Evolutionary conservation across 2,113 vertebrate species (phyloP), one percentile per base, ranked within the genome.

Genomic region (Anolis sagrei): DNA sequence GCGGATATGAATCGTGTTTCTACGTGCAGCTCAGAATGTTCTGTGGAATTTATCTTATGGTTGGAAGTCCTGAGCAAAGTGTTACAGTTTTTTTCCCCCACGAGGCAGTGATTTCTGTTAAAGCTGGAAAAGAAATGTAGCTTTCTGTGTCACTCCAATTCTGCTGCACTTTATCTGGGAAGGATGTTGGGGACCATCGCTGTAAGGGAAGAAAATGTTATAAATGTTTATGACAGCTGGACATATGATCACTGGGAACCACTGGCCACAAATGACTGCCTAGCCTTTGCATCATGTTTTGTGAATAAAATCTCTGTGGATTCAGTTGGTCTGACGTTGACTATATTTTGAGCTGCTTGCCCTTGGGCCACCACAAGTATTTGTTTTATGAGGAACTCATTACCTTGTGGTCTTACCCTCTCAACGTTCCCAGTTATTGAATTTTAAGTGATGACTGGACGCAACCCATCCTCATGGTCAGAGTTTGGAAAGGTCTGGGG

Each of bases 221-320:
- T 88, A 79, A 34, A 75, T 83, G 82, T 92, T 93, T 85, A 90
- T 90, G 91, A 87, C 66, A 93, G 85, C 78, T n/a, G 82, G 78
- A 72, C 81, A 83, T 86, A 86, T 90, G 92, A 88, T 89, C 29
- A 0, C 83, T 93, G 90, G 85, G 89, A 93, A 89, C 89, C 72
- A 18, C 86, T 89, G 25, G 74, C 89, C 92, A 93, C 93, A 94
- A 94, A 94, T 91, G 92, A 91, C 89, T 87, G 82, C 85, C 94
- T 69, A 76, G 89, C 82, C 32, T 88, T 92, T 82, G 85, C 44
- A 7, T 81, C 85, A 68, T 93, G 90, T 92, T 94, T 94, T 93
- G 90, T 83, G 92, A 89, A 27, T 73, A 62, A 10, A 58, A 73
- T 70, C 49, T 0, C 0, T 86, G 51, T 83, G 90, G 91, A 94